phyloP scores from a whole-genome alignment of 1,140 invertebrate genomes.

The Sycobia sp. region DNA sequence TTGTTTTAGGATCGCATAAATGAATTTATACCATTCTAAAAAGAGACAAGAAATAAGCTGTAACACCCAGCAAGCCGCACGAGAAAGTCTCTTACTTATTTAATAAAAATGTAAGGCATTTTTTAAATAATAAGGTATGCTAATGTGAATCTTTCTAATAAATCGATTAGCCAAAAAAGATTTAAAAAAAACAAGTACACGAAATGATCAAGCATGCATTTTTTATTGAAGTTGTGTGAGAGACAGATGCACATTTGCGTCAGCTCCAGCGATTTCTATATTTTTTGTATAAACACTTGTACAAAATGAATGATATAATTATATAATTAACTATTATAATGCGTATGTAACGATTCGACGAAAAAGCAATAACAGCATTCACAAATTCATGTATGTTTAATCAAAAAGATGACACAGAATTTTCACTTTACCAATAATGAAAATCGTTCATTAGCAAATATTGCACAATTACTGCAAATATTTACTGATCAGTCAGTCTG shows the following conservation, averaged over 20 bases:
- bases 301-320: conserved; percentile 38
- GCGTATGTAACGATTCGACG: conserved; percentile 30
- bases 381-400: conserved; percentile 18
- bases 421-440: conserved; percentile 22
- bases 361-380: conserved; percentile 13
- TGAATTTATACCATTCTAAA: conserved; percentile 42
- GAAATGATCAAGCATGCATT: conserved; percentile 35
- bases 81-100: conserved; percentile 51
- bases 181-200: conserved; percentile 22
- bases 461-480: neutral
- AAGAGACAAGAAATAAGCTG: conserved; percentile 39
- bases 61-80: conserved; percentile 37
- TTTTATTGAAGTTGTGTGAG: conserved; percentile 28
- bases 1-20: conserved; percentile 46
- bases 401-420: conserved; percentile 17
- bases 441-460: conserved; percentile 5
- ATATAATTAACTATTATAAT: conserved; percentile 36
- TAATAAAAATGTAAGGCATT: conserved; percentile 57
- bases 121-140: conserved; percentile 42
- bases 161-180: conserved; percentile 23
- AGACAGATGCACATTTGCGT: conserved; percentile 10
- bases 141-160: conserved; percentile 39
- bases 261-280: conserved; percentile 32
- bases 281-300: conserved; percentile 38
- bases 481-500: conserved; percentile 14